Conservation (phyloP, 2,113 vertebrate species). For the Leucoraja erinaceus region DNA sequence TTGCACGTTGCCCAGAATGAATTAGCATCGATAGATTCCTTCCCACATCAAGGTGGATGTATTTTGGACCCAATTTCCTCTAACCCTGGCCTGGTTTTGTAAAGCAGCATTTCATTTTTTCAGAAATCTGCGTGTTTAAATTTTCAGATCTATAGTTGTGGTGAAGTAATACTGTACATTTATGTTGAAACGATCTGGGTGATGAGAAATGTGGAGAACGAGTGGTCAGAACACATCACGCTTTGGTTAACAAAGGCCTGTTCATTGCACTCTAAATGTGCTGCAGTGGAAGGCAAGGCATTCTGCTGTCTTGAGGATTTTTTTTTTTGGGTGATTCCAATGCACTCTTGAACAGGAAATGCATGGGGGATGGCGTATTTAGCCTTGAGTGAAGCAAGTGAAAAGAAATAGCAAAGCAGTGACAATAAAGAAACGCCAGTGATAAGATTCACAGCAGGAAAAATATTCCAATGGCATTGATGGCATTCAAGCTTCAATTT, state of each 20-base stretch:
- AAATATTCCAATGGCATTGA: background rate
- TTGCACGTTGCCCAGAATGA: background rate
- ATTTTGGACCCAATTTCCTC: background rate
- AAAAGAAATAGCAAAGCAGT: background rate
- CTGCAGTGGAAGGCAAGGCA: background rate
- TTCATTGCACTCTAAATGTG: background rate
- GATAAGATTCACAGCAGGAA: background rate
- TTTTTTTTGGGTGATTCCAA: background rate
- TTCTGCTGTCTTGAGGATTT: background rate
- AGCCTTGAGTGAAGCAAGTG: background rate
- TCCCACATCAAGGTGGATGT: background rate
- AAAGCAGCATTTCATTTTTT: background rate
- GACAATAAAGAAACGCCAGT: background rate
- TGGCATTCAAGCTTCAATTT: background rate
- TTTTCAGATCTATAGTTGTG: background rate
- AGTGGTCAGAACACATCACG: slow-evolving; percentile 1
- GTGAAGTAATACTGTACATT: background rate
- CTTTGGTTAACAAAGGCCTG: background rate
- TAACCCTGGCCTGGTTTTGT: background rate
- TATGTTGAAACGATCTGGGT: background rate
- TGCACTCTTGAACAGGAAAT: background rate
- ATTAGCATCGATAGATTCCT: background rate
- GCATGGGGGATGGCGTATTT: background rate
- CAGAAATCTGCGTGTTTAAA: background rate
- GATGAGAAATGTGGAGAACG: background rate